Percentiles rank a stretch among this genome's conserved stretches.
These are phyloP conservation scores for Zoanthus gigantus DNA, from an alignment of 92 coral and sea anemone genomes.

Conservation along the genomic window DNA sequence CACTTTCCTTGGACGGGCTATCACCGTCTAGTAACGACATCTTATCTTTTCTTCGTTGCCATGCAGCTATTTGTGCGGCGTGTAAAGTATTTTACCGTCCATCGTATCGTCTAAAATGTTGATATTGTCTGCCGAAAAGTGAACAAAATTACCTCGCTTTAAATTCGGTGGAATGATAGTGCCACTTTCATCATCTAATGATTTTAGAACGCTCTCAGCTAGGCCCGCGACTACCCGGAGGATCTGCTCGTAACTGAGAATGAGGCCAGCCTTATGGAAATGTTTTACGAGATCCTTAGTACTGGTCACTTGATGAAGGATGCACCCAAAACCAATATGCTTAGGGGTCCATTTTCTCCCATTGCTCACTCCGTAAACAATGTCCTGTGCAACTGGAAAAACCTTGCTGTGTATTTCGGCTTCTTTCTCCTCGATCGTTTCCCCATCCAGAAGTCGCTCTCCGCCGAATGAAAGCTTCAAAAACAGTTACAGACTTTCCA, in stretches of 20 bases:
- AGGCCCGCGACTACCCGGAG: conserved; percentile 63
- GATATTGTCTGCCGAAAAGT: conserved; percentile 50
- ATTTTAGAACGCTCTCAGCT: conserved; percentile 46
- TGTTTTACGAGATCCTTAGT: conserved; percentile 68
- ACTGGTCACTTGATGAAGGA: conserved; percentile 68
- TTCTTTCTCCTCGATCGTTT: conserved; percentile 44
- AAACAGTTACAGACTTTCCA: conserved; percentile 39
- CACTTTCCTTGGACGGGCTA: conserved; percentile 46
- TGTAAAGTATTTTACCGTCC: conserved; percentile 73
- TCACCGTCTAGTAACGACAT: conserved; percentile 25
- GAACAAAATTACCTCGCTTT: conserved; percentile 11
- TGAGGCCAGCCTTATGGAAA: conserved; percentile 68
- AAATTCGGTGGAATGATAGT: conserved; percentile 63
- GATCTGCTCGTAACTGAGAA: conserved; percentile 67
- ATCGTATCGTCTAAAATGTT: conserved; percentile 21
- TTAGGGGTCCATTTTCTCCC: conserved; percentile 34
- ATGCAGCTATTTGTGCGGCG: conserved; percentile 68
- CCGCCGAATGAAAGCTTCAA: neutral
- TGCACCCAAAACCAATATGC: conserved; percentile 62
- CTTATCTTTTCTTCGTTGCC: conserved; percentile 64
- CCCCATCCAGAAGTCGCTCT: conserved; percentile 11
- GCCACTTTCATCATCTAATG: conserved; percentile 49
- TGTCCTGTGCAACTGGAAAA: too few relatives aligned
- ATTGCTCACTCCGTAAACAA: conserved; percentile 24
- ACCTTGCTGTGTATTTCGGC: neutral